These are phyloP conservation scores for Meliscaeva auricollis DNA, from an alignment of 2,888 invertebrate genomes.

Conservation along the genomic window DNA sequence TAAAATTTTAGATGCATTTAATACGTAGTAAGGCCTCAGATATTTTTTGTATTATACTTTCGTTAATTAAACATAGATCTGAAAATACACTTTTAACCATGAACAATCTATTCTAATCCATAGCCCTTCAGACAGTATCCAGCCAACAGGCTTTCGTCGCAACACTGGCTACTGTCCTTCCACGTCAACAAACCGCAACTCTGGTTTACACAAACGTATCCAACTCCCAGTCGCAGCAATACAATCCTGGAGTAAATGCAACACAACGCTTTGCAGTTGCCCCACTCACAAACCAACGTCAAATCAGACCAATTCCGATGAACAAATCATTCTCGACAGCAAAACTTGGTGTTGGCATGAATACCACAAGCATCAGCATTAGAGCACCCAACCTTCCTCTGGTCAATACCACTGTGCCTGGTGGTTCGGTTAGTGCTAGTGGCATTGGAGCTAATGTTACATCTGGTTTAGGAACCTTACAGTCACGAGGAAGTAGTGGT, in stretches of 20 bases:
- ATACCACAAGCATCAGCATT: constrained; percentile 83
- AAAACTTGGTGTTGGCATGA: constrained; percentile 80
- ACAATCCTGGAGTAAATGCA: constrained; percentile 79
- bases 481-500: constrained; percentile 78
- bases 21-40: too few species aligned
- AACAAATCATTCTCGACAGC: constrained; percentile 82
- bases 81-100: too few species aligned
- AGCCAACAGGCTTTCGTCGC: constrained; percentile 81
- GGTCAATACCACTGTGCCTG: constrained; percentile 71
- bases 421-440: constrained; percentile 76
- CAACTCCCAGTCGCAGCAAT: constrained; percentile 80
- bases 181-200: constrained; percentile 82
- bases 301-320: constrained; percentile 83
- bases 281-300: constrained; percentile 80
- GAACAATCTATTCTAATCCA: too few species aligned
- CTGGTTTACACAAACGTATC: constrained; percentile 83
- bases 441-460: constrained; percentile 76
- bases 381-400: constrained; percentile 82
- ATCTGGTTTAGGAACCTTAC: constrained; percentile 70
- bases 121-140: constrained; percentile 79
- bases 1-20: too few species aligned
- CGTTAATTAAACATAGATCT: too few species aligned
- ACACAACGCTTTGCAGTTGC: constrained; percentile 82
- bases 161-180: constrained; percentile 81
- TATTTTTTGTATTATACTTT: too few species aligned